Percentiles rank a stretch among this genome's conserved stretches.
Conservation (phyloP, 1,140 invertebrate species). For the Atopsyche davidsoni region DNA sequence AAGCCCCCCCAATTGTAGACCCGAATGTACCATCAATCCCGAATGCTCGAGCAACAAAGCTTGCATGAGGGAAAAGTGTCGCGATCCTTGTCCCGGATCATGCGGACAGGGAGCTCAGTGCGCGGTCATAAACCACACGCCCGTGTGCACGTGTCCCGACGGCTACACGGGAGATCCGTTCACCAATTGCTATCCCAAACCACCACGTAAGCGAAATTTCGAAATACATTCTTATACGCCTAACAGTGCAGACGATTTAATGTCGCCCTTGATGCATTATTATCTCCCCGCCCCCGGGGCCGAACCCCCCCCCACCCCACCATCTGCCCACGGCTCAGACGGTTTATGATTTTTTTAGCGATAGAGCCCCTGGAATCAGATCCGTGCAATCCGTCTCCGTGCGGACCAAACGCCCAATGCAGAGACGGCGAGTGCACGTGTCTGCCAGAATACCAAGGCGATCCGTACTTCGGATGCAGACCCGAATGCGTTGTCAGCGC, state of each 20-base stretch:
- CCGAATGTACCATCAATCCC: conserved; percentile 65
- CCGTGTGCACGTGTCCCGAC: conserved; percentile 62
- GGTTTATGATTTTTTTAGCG: conserved; percentile 20
- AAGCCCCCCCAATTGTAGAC: conserved; percentile 67
- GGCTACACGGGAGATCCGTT: conserved; percentile 69
- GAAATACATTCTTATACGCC: neutral
- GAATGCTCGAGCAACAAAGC: conserved; percentile 67
- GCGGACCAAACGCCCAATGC: conserved; percentile 53
- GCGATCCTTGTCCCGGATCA: conserved; percentile 69
- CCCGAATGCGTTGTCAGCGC: conserved; percentile 81
- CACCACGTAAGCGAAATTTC: conserved; percentile 34
- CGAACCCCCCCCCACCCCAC: conserved; percentile 34
- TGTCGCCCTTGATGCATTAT: conserved; percentile 64
- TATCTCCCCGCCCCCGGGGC: conserved; percentile 63
- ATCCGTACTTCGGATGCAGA: conserved; percentile 63
- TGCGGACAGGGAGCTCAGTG: conserved; percentile 72
- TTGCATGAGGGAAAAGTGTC: conserved; percentile 68
- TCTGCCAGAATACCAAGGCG: conserved; percentile 57
- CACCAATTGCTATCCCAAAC: conserved; percentile 47
- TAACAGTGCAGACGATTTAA: conserved; percentile 32
- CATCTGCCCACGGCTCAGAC: conserved; percentile 43
- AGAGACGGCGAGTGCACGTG: conserved; percentile 55
- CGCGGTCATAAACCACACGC: conserved; percentile 65
- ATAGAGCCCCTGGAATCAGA: conserved; percentile 30
- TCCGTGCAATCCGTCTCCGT: conserved; percentile 53